A percentile compares a stretch with the other conserved stretches of the same genome.
Conservation (phyloP, 2,113 vertebrate genomes). For the Pachyramphus minor region DNA sequence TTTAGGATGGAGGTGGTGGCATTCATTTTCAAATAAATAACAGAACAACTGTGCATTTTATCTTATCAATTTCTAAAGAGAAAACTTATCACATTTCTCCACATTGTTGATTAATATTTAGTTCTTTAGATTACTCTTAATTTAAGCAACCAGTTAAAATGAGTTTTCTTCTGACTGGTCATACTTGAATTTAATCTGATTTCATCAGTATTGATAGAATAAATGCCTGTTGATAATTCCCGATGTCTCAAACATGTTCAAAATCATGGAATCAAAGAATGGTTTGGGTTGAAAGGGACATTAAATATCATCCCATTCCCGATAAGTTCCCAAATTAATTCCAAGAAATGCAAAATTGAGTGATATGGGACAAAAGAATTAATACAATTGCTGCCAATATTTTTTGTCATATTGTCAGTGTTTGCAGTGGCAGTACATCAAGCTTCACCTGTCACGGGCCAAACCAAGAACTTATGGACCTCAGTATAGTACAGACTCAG, state of each 20-base stretch:
- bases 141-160: not conserved
- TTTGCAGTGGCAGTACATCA: not conserved
- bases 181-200: not conserved
- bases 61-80: not conserved
- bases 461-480: not conserved
- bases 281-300: not conserved
- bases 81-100: not conserved
- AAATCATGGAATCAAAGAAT: not conserved
- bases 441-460: not conserved
- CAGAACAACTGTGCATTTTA: not conserved
- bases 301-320: not conserved
- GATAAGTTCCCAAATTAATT: not conserved
- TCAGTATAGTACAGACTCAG: not conserved
- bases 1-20: rapidly evolving
- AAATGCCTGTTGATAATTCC: not conserved
- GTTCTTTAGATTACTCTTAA: not conserved
- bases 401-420: not conserved
- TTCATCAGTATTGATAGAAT: not conserved
- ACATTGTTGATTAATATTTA: not conserved
- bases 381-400: not conserved
- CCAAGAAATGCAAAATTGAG: not conserved
- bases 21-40: not conserved
- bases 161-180: not conserved
- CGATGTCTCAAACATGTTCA: not conserved
- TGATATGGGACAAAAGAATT: not conserved